Evolutionary conservation across 2,113 vertebrate species (phyloP), one percentile per base, ranked within the genome.

Genomic region (Oreocharis arfaki): DNA sequence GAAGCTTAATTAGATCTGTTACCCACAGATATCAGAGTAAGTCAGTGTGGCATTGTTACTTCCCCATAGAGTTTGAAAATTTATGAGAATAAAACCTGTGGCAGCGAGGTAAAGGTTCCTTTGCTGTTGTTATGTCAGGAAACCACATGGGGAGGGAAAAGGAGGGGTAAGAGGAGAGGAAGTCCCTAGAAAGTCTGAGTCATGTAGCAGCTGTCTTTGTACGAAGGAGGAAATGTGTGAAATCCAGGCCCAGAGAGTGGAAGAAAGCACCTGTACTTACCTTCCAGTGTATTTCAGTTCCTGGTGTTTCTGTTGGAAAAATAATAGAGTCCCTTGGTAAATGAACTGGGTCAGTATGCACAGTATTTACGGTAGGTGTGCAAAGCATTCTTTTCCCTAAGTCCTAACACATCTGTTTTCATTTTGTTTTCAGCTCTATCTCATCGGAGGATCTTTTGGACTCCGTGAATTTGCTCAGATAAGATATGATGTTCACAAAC

Each of bases 391-490:
- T 77, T 74, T 92, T 80, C 35, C 0, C 0, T n/a, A 16, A 89
- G 30, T 69, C 46, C 53, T 95, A 74, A 90, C 23, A 13, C 0
- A 1, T 47, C 41, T 82, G 13, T 69, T 67, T 95, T 65, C 24
- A n/a, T 94, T 96, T 63, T 91, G 11, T 41, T 98, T 98, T 92
- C 95, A 99, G 99, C 60, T 99, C 50, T 98, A 99, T 84, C 67
- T 99, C 70, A 78, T 99, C 49, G 99, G 99, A 82, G 99, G 99
- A 67, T 99, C 99, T 73, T 99, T 99, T 88, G 99, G 99, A 73
- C 98, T 99, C 76, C 97, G 98, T 68, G 99, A 99, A 85, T 99
- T 99, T 93, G 95, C 99, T 87, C 99, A 99, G 84, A 99, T 99
- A 85, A 98, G 99, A 46, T 99, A 99, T 0, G 99, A 99, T 93